Percentiles rank a stretch among this genome's conserved stretches.
These are phyloP conservation scores for Microctenopoma stevenorrisi DNA, from an alignment of 2,797 vertebrate genomes.

Conservation along the genomic window DNA sequence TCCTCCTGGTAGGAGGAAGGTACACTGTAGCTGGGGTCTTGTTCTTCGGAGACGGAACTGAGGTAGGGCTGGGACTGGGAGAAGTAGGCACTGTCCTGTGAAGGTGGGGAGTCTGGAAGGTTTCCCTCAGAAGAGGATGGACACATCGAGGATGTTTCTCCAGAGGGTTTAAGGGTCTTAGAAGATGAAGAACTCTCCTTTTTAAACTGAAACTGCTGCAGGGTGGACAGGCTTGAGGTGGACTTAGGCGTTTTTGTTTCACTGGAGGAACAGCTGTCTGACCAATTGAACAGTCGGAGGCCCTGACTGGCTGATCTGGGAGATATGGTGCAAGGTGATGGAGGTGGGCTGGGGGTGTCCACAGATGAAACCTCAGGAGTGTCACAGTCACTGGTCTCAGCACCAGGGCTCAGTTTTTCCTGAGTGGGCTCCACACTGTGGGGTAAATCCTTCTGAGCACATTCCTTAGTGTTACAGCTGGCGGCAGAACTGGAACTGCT, in stretches of 20 bases:
- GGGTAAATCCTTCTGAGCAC: constrained; percentile 32
- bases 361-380: constrained; percentile 33
- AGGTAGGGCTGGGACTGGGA: constrained; percentile 77
- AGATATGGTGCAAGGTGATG: constrained; percentile 20
- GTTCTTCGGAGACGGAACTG: constrained; percentile 35
- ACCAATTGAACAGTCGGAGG: constrained; percentile 83
- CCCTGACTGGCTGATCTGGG: constrained; percentile 54
- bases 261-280: constrained; percentile 54
- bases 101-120: constrained; percentile 65
- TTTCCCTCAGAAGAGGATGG: constrained; percentile 18
- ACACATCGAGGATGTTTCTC: neutral
- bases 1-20: constrained; percentile 20
- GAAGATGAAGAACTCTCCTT: constrained; percentile 45
- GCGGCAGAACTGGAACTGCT: constrained; percentile 60
- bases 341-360: constrained; percentile 62
- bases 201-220: constrained; percentile 82
- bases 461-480: constrained; percentile 20
- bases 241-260: constrained; percentile 44
- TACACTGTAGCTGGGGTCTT: constrained; percentile 14
- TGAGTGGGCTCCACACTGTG: neutral
- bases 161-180: constrained; percentile 1
- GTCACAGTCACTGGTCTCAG: constrained; percentile 21
- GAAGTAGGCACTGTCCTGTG: constrained; percentile 78
- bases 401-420: neutral
- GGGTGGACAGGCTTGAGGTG: constrained; percentile 41